Conservation (phyloP, 2,797 vertebrate species). For the Novumbra hubbsi region DNA sequence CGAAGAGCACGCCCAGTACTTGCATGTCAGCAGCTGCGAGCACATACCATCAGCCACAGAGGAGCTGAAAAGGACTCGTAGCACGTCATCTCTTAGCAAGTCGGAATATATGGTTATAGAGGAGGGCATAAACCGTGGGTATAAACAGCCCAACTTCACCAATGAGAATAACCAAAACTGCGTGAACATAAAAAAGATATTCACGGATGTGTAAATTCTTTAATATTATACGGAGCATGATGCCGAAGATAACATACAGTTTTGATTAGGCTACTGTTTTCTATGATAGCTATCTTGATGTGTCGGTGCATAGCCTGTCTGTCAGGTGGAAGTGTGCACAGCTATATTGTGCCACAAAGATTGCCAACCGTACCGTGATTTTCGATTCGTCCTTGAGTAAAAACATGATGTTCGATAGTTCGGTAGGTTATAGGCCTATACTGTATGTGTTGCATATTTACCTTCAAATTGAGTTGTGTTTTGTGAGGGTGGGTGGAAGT, state of each 20-base stretch:
- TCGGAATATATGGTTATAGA: constrained; percentile 94
- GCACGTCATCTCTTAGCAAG: constrained; percentile 90
- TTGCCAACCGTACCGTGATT: constrained; percentile 56
- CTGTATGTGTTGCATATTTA: constrained; percentile 42
- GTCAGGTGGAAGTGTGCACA: constrained; percentile 46
- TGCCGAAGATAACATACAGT: neutral
- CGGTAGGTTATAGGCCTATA: constrained; percentile 34
- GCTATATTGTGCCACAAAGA: constrained; percentile 43
- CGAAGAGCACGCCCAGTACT: constrained; percentile 91
- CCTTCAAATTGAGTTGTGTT: constrained; percentile 37
- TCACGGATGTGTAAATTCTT: constrained; percentile 87
- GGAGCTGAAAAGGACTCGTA: constrained; percentile 86
- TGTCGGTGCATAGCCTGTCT: constrained; percentile 60
- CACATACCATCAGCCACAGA: constrained; percentile 81
- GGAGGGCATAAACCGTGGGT: constrained; percentile 85
- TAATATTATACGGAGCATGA: constrained; percentile 35
- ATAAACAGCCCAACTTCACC: constrained; percentile 85
- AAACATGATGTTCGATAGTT: constrained; percentile 39
- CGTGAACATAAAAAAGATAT: constrained; percentile 94
- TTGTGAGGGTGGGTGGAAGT: constrained; percentile 44
- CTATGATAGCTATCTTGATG: constrained; percentile 35
- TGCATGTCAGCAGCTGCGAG: constrained; percentile 88
- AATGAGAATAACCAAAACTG: constrained; percentile 91
- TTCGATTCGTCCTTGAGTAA: constrained; percentile 27
- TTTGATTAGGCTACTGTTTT: neutral